These are phyloP conservation scores for Proterorhinus semilunaris DNA, from an alignment of 2,113 vertebrate species.

Conservation along the genomic window DNA sequence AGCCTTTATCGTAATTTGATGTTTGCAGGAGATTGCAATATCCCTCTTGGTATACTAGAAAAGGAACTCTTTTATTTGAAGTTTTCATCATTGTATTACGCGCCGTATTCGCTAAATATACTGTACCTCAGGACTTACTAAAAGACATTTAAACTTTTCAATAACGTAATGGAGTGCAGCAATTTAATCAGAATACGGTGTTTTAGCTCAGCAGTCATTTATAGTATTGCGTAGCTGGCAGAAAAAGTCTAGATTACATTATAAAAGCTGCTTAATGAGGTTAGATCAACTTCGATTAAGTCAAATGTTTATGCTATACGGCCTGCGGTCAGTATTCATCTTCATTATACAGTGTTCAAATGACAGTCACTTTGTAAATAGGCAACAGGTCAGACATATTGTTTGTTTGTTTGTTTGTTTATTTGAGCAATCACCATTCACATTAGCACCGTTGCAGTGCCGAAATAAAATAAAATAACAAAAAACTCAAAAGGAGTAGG, in stretches of 20 bases:
- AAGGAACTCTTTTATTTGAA: too few relatives aligned
- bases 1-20: too few relatives aligned
- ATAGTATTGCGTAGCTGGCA: not conserved
- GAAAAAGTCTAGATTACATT: not conserved
- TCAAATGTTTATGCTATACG: slow-evolving; percentile 27
- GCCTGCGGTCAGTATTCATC: slow-evolving; percentile 10
- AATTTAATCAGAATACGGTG: not conserved
- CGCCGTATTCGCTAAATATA: not conserved
- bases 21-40: too few relatives aligned
- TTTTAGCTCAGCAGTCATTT: not conserved
- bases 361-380: not conserved
- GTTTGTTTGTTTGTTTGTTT: too few relatives aligned
- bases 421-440: too few relatives aligned
- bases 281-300: slow-evolving; percentile 41
- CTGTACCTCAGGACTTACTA: not conserved
- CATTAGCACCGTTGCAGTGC: too few relatives aligned
- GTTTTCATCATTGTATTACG: not conserved
- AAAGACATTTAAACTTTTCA: slow-evolving; percentile 4
- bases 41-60: too few relatives aligned
- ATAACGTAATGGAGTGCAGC: not conserved
- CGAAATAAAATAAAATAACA: too few relatives aligned
- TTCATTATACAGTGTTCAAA: slow-evolving; percentile 19
- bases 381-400: too few relatives aligned
- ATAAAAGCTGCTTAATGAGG: slow-evolving; percentile 18
- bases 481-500: too few relatives aligned